These are phyloP conservation scores for Drepana arcuata DNA, from an alignment of 1,140 invertebrate genomes.

Conservation along the genomic window DNA sequence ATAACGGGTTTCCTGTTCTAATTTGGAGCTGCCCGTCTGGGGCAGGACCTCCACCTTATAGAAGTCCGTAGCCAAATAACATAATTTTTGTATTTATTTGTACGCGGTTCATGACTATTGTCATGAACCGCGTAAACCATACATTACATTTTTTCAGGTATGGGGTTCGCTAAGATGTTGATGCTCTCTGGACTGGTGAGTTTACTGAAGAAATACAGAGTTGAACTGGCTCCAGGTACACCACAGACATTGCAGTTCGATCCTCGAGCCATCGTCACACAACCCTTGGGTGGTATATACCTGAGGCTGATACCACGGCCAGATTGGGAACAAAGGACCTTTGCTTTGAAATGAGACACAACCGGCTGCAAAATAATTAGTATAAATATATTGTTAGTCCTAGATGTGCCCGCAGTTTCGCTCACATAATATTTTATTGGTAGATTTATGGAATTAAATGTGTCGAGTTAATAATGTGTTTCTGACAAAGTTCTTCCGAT, in stretches of 20 bases:
- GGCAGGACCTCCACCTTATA: background rate
- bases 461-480: too few species aligned
- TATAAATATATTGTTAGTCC: too few species aligned
- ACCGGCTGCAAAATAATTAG: too few species aligned
- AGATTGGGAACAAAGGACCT: conserved; percentile 8
- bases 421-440: too few species aligned
- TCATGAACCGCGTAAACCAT: background rate
- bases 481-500: too few species aligned
- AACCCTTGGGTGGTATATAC: conserved; percentile 2
- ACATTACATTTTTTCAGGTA: conserved; percentile 10
- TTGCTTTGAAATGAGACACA: conserved; percentile 9
- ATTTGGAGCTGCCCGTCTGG: too few species aligned
- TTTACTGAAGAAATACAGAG: conserved; percentile 20
- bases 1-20: too few species aligned
- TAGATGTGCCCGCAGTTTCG: too few species aligned
- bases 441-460: too few species aligned
- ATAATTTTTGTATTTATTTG: background rate
- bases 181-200: conserved; percentile 18
- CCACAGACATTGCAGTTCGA: conserved; percentile 5
- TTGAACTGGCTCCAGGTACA: conserved; percentile 15
- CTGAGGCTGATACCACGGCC: conserved; percentile 10
- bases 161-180: conserved; percentile 25
- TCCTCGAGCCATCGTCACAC: conserved; percentile 4
- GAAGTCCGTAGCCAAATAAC: background rate
- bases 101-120: background rate